phyloP scores from a whole-genome alignment of 2,888 invertebrate genomes.

The Coelinius sp. region DNA sequence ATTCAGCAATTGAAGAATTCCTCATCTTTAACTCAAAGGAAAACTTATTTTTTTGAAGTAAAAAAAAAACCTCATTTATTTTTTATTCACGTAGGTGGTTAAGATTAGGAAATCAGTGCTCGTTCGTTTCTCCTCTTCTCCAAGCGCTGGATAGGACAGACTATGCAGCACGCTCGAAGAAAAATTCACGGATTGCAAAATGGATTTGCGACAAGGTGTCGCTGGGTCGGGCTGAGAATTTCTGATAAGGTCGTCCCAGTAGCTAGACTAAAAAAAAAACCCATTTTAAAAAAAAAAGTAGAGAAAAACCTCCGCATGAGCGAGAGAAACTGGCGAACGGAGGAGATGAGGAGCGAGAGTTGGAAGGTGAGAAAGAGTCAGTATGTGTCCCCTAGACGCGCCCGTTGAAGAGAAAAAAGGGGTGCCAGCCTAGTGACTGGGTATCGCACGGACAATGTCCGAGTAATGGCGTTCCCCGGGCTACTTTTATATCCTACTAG shows the following conservation, averaged over 20 bases:
- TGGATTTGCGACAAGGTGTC: constrained; percentile 69
- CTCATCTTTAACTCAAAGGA: too few species aligned
- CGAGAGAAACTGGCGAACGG: constrained; percentile 33
- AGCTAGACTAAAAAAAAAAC: constrained; percentile 33
- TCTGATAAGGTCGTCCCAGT: constrained; percentile 58
- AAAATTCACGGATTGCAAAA: constrained; percentile 57
- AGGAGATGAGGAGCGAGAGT: constrained; percentile 29
- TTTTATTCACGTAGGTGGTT: too few species aligned
- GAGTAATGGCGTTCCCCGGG: constrained; percentile 67
- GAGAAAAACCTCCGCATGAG: constrained; percentile 36
- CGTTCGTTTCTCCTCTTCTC: neutral
- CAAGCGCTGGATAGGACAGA: neutral
- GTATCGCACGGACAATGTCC: constrained; percentile 66
- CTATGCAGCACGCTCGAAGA: neutral
- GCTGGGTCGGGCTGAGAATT: constrained; percentile 61
- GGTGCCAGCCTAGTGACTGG: constrained; percentile 44
- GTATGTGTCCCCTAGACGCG: neutral
- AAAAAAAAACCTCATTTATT: too few species aligned
- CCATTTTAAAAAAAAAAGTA: constrained; percentile 37
- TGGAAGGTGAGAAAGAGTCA: constrained; percentile 26
- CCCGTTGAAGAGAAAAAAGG: constrained; percentile 24
- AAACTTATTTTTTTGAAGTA: too few species aligned
- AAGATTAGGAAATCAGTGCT: neutral
- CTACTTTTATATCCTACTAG: constrained; percentile 65
- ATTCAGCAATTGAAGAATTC: too few species aligned